A percentile compares a stretch with the other conserved stretches of the same genome.
Conservation (phyloP, 2,113 vertebrate species). For the Erythrocercus mccallii region DNA sequence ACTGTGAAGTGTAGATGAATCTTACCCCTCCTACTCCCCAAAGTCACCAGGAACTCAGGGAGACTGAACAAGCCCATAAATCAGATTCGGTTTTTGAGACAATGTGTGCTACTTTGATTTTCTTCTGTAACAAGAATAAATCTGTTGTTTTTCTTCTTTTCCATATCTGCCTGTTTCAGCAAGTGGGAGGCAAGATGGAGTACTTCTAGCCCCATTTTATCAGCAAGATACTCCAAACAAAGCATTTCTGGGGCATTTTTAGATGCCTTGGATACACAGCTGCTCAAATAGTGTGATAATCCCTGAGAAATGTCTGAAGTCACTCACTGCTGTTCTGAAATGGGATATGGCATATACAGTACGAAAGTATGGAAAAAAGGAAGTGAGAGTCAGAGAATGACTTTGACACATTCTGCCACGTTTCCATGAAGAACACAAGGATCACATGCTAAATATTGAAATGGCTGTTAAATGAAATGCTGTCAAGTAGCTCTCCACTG, state of each 20-base stretch:
- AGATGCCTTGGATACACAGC: not conserved
- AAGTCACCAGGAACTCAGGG: not conserved
- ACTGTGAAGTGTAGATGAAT: not conserved
- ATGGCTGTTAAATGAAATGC: not conserved
- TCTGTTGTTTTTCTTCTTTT: not conserved
- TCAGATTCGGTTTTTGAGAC: not conserved
- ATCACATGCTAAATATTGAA: not conserved
- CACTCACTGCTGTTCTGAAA: conserved; percentile 30
- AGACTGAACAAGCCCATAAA: not conserved
- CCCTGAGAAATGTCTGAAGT: conserved; percentile 46
- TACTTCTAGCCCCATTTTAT: conserved; percentile 21
- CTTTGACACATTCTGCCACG: not conserved
- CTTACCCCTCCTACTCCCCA: not conserved
- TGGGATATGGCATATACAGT: not conserved
- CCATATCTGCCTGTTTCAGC: not conserved
- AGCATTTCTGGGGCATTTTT: conserved; percentile 15
- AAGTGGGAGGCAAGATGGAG: not conserved
- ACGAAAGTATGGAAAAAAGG: not conserved
- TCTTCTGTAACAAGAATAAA: not conserved
- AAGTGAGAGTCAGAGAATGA: not conserved
- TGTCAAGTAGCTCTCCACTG: not conserved
- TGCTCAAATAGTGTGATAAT: not conserved
- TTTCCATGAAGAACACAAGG: not conserved
- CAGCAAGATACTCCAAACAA: not conserved
- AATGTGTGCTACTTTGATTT: not conserved